Percentiles rank a stretch among this genome's conserved stretches.
phyloP scores from a whole-genome alignment of 2,888 invertebrate genomes.

The Zygaena filipendulae region DNA sequence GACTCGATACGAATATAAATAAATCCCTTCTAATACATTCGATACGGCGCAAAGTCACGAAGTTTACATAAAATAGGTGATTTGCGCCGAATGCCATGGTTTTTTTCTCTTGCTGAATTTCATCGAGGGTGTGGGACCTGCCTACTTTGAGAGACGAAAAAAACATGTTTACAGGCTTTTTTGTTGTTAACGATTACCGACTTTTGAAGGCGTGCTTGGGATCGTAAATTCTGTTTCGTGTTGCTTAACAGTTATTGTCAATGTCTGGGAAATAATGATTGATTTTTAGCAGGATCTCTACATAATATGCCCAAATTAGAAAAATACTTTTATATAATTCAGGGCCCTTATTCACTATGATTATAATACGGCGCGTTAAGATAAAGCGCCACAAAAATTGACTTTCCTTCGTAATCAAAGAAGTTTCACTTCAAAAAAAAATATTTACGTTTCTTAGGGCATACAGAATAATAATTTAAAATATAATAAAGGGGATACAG shows the following conservation, averaged over 20 bases:
- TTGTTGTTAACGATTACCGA: constrained; percentile 30
- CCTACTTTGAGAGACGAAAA: constrained; percentile 41
- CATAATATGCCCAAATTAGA: too few species aligned
- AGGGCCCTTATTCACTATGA: too few species aligned
- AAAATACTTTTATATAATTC: too few species aligned
- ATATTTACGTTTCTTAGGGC: too few species aligned
- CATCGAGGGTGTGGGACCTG: constrained; percentile 37
- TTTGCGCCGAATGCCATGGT: constrained; percentile 55
- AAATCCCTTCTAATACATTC: constrained; percentile 65
- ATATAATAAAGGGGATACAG: too few species aligned
- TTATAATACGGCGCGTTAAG: too few species aligned
- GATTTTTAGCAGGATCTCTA: too few species aligned
- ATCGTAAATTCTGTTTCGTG: constrained; percentile 48
- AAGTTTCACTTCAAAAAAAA: too few species aligned
- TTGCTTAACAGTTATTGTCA: constrained; percentile 39
- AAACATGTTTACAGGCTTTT: constrained; percentile 60
- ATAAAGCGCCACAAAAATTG: too few species aligned
- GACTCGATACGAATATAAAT: constrained; percentile 44
- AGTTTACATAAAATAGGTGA: constrained; percentile 67
- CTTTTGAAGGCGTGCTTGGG: constrained; percentile 26
- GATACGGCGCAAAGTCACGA: constrained; percentile 65
- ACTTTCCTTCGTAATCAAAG: too few species aligned
- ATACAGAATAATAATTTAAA: too few species aligned
- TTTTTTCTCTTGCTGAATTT: constrained; percentile 42
- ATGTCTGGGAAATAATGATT: constrained; percentile 26